Evolutionary conservation across 2,113 vertebrate species (phyloP).

Genomic region (Sardina pilchardus): DNA sequence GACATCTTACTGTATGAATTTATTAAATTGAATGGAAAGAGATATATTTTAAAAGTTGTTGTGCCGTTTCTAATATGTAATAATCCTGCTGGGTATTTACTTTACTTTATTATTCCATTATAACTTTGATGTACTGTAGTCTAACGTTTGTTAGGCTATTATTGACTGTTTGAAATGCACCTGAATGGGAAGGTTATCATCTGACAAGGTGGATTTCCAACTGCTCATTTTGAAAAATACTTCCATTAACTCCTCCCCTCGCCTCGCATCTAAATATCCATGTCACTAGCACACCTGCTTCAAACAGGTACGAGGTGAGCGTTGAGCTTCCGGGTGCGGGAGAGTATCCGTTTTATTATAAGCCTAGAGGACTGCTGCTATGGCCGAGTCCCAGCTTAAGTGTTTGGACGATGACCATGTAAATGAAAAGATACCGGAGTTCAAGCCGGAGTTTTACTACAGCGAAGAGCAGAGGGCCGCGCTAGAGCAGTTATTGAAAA

Average conservation of each 20-base stretch:
- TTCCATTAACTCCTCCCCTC: slow-evolving; percentile 24
- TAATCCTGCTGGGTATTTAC: neutral
- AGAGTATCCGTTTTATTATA: neutral
- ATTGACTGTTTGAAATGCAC: neutral
- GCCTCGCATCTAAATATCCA: neutral
- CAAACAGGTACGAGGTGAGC: slow-evolving; percentile 45
- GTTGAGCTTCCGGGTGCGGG: neutral
- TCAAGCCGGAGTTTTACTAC: slow-evolving; percentile 87
- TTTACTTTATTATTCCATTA: neutral
- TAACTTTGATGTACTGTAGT: neutral
- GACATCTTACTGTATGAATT: neutral
- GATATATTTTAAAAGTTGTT: neutral
- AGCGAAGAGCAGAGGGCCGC: slow-evolving; percentile 90
- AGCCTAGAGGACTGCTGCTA: slow-evolving; percentile 52
- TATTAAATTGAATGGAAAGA: neutral
- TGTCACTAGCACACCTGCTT: slow-evolving; percentile 28
- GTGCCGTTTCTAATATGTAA: neutral
- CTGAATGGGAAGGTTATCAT: neutral
- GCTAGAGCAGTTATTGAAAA: slow-evolving; percentile 78
- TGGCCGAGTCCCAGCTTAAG: slow-evolving; percentile 90
- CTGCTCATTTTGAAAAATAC: slow-evolving; percentile 1
- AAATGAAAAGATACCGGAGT: slow-evolving; percentile 83
- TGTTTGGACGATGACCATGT: slow-evolving; percentile 88
- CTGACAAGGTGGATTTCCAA: neutral
- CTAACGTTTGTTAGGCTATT: neutral